A percentile compares a stretch with the other conserved stretches of the same genome.
These are phyloP conservation scores for Apocheima hispidaria DNA, from an alignment of 2,888 invertebrate genomes.

Conservation along the genomic window DNA sequence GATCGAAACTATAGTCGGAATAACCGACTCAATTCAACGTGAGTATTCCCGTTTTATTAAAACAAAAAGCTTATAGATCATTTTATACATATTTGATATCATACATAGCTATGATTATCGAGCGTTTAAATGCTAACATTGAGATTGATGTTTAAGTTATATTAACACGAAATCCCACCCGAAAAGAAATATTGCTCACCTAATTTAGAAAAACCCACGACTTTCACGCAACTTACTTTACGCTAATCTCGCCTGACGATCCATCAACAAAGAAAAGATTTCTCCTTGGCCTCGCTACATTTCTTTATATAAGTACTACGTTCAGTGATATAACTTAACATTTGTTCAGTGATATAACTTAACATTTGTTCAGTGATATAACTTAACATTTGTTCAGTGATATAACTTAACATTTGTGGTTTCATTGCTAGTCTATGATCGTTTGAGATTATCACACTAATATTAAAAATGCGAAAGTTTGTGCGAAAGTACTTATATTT, in stretches of 20 bases:
- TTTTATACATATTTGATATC: no score
- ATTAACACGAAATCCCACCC: neutral
- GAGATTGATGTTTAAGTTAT: neutral
- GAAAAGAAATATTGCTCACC: conserved; percentile 12
- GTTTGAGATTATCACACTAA: no score
- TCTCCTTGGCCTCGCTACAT: conserved; percentile 13
- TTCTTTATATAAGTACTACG: conserved; percentile 5
- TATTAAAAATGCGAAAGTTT: no score
- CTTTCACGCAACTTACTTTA: conserved; percentile 24
- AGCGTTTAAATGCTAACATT: neutral
- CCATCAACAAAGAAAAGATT: conserved; percentile 31
- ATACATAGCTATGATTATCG: no score
- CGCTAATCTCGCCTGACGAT: conserved; percentile 20
- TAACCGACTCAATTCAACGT: no score
- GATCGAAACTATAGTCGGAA: no score
- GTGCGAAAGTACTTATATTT: no score
- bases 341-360: conserved; percentile 2
- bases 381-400: neutral
- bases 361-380: neutral
- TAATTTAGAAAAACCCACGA: conserved; percentile 17
- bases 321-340: conserved; percentile 19
- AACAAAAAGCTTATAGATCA: no score
- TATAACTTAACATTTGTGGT: neutral
- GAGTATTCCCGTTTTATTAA: no score
- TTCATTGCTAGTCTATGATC: no score